Evolutionary conservation across 1,140 invertebrate genomes (phyloP).

Genomic region (Prorops nasuta): DNA sequence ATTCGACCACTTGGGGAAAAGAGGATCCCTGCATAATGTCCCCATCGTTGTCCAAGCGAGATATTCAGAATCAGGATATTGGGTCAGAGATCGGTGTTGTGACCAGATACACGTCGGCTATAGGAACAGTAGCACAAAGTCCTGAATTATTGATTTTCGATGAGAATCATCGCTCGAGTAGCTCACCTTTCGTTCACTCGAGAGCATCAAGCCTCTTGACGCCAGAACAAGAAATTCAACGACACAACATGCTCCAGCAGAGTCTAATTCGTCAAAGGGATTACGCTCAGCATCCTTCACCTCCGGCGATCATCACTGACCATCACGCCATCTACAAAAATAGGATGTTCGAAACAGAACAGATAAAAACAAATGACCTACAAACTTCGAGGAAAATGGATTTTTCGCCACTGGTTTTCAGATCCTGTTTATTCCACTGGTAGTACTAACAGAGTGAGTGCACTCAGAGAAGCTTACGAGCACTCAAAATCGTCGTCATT

Average conservation of each 20-base stretch:
- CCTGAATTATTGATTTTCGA: constrained; percentile 4
- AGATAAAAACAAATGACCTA: not conserved
- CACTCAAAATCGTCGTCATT: too few species aligned
- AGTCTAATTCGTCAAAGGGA: constrained; percentile 38
- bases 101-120: constrained; percentile 46
- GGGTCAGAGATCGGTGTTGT: constrained; percentile 42
- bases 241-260: constrained; percentile 49
- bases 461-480: constrained; percentile 23
- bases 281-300: too few species aligned
- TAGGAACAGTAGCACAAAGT: constrained; percentile 40
- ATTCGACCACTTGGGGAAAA: too few species aligned
- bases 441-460: constrained; percentile 18
- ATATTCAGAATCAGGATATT: constrained; percentile 52
- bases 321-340: constrained; percentile 28
- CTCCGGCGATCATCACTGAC: too few species aligned
- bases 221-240: constrained; percentile 38
- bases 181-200: too few species aligned
- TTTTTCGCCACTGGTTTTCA: constrained; percentile 21
- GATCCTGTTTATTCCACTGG: too few species aligned
- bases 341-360: constrained; percentile 37
- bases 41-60: constrained; percentile 5
- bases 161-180: not conserved
- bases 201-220: too few species aligned
- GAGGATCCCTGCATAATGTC: not conserved
- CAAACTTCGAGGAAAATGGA: constrained; percentile 12